Base-by-base conservation (phyloP, 2,888 invertebrate genomes). In the Dendrolimus houi region DNA sequence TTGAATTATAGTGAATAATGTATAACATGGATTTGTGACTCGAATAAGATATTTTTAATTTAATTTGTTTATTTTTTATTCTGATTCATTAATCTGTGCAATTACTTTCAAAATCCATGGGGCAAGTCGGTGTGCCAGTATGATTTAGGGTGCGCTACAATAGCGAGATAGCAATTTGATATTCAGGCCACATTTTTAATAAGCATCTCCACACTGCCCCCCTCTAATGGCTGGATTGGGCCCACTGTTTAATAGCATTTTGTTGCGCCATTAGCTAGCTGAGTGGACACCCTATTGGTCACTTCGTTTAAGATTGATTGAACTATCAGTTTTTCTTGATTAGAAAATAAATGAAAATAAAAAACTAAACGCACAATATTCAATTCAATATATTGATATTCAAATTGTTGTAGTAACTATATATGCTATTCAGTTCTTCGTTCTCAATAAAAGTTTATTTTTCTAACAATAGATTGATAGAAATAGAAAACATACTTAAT, bases 121-220 rank as follows among this genome's bases (percentile, higher is more conserved):
- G 82, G 79, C 77, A 74, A 47, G 68, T 65, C 60, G 66, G 70
- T 71, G 71, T 67, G 60, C 65, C 66, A 64, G 65, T 59, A 71
- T 70, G 70, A 70, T 71, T 71, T 75, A 79, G 84, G 87, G 86
- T 75, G 74, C 71, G 64, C 67, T 67, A 88, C 85, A 88, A 87
- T 83, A 75, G 82, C 71, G 70, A 87, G 88, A 90, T 85, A 87
- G 89, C 89, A 91, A 91, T 91, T 90, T 90, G 89, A 91, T 91
- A 91, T 90, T 89, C 88, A 85, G 84, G 89, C 90, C 91, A 91
- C 91, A 91, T 89, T 91, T 91, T 90, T 91, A 90, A 91, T 90
- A 90, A 90, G 89, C 80, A 77, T 72, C 72, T 67, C 69, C 74
- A 68, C 69, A 68, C 69, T 65, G 68, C 70, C 68, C 61, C 61